Evolutionary conservation across 2,888 invertebrate genomes (phyloP).

Genomic region (Cynaeus angustus): DNA sequence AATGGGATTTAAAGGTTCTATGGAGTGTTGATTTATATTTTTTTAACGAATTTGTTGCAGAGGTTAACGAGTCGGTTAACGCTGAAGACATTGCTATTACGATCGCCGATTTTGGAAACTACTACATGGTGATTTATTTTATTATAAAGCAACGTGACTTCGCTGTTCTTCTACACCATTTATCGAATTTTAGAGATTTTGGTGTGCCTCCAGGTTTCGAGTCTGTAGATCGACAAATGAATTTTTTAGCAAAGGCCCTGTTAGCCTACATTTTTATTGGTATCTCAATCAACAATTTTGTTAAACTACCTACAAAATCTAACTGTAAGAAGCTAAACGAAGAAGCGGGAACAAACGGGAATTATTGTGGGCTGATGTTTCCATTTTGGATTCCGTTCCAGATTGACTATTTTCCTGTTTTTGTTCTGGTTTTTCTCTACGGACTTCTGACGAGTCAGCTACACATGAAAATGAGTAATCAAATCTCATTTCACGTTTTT

Average conservation of each 20-base stretch:
- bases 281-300: slow-evolving; percentile 9
- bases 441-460: slow-evolving; percentile 4
- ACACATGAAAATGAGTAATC: slow-evolving; percentile 27
- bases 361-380: slow-evolving; percentile 31
- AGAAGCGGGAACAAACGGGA: slow-evolving; percentile 21
- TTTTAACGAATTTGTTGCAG: not conserved
- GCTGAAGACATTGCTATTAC: slow-evolving; percentile 32
- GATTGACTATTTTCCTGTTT: slow-evolving; percentile 26
- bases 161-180: slow-evolving; percentile 23
- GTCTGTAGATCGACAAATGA: slow-evolving; percentile 1
- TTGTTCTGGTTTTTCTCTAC: slow-evolving; percentile 2
- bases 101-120: slow-evolving; percentile 28
- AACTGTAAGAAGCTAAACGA: slow-evolving; percentile 22
- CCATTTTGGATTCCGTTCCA: slow-evolving; percentile 36
- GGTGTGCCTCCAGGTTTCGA: slow-evolving; percentile 40
- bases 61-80: not conserved
- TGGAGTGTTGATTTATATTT: not conserved
- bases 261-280: slow-evolving; percentile 18
- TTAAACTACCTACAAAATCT: slow-evolving; percentile 8
- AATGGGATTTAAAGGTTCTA: not conserved
- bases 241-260: slow-evolving; percentile 6
- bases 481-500: slow-evolving; percentile 17
- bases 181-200: slow-evolving; percentile 36
- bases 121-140: slow-evolving; percentile 24
- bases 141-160: slow-evolving; percentile 24